Conservation (phyloP, 2,797 vertebrate species). For the Naso thynnoides region DNA sequence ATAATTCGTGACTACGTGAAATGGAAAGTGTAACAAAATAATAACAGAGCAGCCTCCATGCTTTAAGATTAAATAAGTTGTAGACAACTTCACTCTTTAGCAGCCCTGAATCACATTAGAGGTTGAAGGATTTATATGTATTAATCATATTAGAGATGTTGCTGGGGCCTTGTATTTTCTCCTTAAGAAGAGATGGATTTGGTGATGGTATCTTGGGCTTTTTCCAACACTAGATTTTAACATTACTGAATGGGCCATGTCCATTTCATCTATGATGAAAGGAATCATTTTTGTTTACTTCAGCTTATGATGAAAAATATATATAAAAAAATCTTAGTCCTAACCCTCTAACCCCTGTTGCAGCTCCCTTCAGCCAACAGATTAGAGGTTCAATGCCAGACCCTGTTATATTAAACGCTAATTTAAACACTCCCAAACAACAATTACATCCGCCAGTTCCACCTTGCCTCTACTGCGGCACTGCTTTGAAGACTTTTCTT, state of each 20-base stretch:
- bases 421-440: constrained; percentile 49
- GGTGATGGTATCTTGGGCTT: constrained; percentile 1
- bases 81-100: constrained; percentile 30
- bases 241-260: neutral
- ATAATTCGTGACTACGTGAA: constrained; percentile 21
- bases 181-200: constrained; percentile 1
- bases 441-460: constrained; percentile 46
- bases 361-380: neutral
- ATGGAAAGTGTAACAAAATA: constrained; percentile 72
- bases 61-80: constrained; percentile 23
- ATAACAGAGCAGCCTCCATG: constrained; percentile 47
- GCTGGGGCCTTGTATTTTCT: neutral
- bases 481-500: constrained; percentile 44
- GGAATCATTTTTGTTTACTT: too few relatives aligned
- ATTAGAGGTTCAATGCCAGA: constrained; percentile 11
- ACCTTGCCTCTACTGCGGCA: constrained; percentile 31
- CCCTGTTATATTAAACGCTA: constrained; percentile 26
- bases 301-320: too few relatives aligned
- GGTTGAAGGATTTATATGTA: constrained; percentile 49
- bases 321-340: neutral
- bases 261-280: neutral
- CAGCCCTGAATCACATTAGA: constrained; percentile 12
- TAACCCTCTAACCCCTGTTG: too few relatives aligned
- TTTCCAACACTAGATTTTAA: neutral
- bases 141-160: constrained; percentile 18